Percentiles rank a stretch among this genome's conserved stretches.
Evolutionary conservation across 1,140 invertebrate genomes (phyloP).

Genomic region (Trachymyrmex cornetzi): DNA sequence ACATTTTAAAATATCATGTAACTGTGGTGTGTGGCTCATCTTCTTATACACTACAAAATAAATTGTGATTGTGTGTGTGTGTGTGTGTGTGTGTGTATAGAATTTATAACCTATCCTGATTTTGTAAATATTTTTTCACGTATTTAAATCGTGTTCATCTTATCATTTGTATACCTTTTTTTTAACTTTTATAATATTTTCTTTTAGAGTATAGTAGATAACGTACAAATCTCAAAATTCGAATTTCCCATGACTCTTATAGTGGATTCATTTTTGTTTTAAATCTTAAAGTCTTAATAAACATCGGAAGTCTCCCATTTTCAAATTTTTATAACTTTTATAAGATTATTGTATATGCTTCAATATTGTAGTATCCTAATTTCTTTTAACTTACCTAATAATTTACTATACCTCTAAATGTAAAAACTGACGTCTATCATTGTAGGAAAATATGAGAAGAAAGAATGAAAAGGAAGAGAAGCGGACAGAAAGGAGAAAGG

Average conservation of each 20-base stretch:
- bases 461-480: too few relatives aligned
- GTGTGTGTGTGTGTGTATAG: too few relatives aligned
- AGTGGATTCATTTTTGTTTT: background rate
- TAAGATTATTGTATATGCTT: background rate
- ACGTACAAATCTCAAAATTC: background rate
- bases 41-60: background rate
- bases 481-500: background rate
- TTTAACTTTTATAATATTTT: conserved; percentile 3
- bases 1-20: background rate
- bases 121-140: conserved; percentile 13
- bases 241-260: background rate
- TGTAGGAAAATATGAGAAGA: background rate
- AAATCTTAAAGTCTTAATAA: background rate
- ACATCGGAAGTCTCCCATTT: background rate
- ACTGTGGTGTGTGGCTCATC: background rate
- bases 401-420: background rate
- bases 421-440: background rate
- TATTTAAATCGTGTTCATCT: background rate
- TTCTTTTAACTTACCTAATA: background rate
- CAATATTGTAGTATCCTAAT: background rate
- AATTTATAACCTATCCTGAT: background rate
- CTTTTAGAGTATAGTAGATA: background rate
- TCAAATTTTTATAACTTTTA: background rate
- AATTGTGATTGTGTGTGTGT: conserved; percentile 2
- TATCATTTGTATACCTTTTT: too few relatives aligned